Evolutionary conservation across 1,140 invertebrate species (phyloP), one percentile per base, ranked within the genome.

Genomic region (Conus betulinus): DNA sequence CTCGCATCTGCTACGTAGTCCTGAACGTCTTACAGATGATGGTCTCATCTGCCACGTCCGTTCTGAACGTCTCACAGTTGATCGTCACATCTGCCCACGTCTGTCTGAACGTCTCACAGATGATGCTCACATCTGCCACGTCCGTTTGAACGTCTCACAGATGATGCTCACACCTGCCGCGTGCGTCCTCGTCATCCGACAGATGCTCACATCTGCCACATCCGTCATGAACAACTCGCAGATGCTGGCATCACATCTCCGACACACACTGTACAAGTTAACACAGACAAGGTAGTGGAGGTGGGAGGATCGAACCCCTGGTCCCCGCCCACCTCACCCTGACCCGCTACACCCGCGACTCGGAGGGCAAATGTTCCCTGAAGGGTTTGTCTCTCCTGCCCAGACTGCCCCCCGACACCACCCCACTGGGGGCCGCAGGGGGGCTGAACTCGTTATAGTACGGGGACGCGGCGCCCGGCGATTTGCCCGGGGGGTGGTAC

Each of bases 381-480:
- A 78, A 60, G 13, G 63, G 60, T 25, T n/a, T 17, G 4, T 51
- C 84, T 27, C 25, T 51, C 13, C 85, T n/a, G 23, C 85, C 84
- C 39, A 85, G 6, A 27, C 60, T 63, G 11, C 51, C 85, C 74
- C 53, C 51, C 74, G 17, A 51, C 52, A 52, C 67, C 20, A 63
- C 15, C 60, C 25, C 39, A 84, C 55, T 17, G 76, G 76, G n/a
- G 76, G 27, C 7, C 5, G 55, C 8, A 25, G 25, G 74, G 71
- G 10, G 17, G 51, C 25, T n/a, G 74, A 87, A 67, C 17, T 87
- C 85, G n/a, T 87, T 87, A 53, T 87, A 87, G 85, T 87, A 87
- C n/a, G 11, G 76, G n/a, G n/a, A 51, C 13, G 39, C 23, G n/a
- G 20, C 74, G 25, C 74, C 84, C 13, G 20, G 57, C 10, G 84